Conservation (phyloP, 2,888 invertebrate genomes). For the Drosophila fulvimacula region DNA sequence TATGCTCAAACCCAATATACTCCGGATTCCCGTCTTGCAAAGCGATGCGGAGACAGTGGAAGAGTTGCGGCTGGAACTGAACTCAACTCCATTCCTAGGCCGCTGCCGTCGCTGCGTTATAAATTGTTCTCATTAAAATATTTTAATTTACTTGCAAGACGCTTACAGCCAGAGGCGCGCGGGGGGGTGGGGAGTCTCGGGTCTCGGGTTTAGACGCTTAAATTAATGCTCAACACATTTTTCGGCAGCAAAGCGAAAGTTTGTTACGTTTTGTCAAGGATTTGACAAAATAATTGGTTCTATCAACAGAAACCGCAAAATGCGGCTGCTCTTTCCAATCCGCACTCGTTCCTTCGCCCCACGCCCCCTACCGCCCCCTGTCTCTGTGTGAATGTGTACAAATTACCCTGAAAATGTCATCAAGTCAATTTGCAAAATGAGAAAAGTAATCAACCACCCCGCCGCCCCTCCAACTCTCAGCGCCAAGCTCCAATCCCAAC, state of each 20-base stretch:
- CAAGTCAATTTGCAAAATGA: conserved; percentile 78
- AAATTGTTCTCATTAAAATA: conserved; percentile 81
- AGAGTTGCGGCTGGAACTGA: conserved; percentile 5
- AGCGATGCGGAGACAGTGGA: neutral
- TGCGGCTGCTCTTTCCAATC: too few relatives aligned
- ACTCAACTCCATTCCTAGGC: conserved; percentile 6
- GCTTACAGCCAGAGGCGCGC: conserved; percentile 16
- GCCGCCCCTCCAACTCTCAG: neutral
- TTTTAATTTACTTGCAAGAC: conserved; percentile 77
- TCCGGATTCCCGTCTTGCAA: neutral
- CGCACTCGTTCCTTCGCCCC: neutral
- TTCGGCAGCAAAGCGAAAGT: conserved; percentile 35
- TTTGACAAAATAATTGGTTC: conserved; percentile 68
- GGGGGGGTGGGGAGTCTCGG: neutral
- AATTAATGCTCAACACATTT: conserved; percentile 71
- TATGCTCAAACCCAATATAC: neutral
- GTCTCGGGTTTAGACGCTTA: conserved; percentile 26
- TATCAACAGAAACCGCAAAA: conserved; percentile 51
- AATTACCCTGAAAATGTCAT: conserved; percentile 79
- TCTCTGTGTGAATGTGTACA: conserved; percentile 38
- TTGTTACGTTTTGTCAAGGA: conserved; percentile 29
- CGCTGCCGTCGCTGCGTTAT: conserved; percentile 67
- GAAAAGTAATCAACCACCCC: conserved; percentile 71
- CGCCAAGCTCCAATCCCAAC: neutral
- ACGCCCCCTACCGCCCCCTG: neutral